A percentile compares a stretch with the other conserved stretches of the same genome.
Evolutionary conservation across 2,797 vertebrate species (phyloP).

Genomic region (Smutsia gigantea): DNA sequence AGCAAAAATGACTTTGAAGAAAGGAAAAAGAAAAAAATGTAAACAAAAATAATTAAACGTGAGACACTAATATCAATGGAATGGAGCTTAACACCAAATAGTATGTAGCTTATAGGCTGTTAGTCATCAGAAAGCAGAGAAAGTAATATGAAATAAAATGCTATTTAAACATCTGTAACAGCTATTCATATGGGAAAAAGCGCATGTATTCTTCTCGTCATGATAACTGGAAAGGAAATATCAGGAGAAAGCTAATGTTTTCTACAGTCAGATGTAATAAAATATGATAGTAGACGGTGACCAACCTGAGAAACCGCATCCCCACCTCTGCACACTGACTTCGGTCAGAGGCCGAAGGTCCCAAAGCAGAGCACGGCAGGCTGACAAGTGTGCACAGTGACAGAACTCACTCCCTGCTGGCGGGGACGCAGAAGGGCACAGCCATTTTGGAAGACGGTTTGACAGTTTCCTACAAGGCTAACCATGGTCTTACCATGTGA

Average conservation of each 20-base stretch:
- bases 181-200: conserved; percentile 5
- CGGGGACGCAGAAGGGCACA: not conserved
- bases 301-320: not conserved
- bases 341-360: not conserved
- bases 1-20: conserved; percentile 69
- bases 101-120: conserved; percentile 4
- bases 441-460: not conserved
- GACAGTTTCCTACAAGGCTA: not conserved
- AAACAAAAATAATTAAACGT: conserved; percentile 69
- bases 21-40: conserved; percentile 73
- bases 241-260: not conserved
- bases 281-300: not conserved
- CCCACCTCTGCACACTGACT: not conserved
- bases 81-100: conserved; percentile 30
- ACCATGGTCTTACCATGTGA: not conserved
- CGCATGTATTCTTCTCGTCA: conserved; percentile 40
- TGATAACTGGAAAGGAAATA: not conserved
- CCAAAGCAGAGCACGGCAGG: not conserved
- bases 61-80: conserved; percentile 56
- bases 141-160: not conserved
- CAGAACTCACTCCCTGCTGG: not conserved
- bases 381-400: not conserved
- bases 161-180: conserved; percentile 19
- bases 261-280: not conserved
- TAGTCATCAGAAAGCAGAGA: conserved; percentile 56